phyloP scores from a whole-genome alignment of 2,888 invertebrate genomes.

The Alcis repandata region DNA sequence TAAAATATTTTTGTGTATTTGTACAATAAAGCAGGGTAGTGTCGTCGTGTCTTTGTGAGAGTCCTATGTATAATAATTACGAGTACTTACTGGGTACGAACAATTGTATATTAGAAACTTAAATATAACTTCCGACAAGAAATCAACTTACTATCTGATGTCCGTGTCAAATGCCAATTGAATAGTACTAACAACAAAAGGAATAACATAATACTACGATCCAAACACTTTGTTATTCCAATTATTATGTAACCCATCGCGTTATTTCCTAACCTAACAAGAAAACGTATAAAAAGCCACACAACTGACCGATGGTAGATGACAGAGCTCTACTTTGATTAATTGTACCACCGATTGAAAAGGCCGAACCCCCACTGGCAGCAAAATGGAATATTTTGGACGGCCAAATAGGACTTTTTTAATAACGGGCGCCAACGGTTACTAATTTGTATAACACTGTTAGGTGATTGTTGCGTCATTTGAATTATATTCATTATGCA shows the following conservation, averaged over 20 bases:
- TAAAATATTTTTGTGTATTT: too few relatives aligned
- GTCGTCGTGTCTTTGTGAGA: too few relatives aligned
- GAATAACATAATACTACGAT: neutral
- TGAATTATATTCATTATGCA: conserved; percentile 42
- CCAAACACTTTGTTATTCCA: conserved; percentile 17
- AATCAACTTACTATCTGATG: too few relatives aligned
- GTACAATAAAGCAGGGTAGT: too few relatives aligned
- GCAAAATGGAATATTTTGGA: conserved; percentile 83
- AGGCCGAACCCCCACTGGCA: conserved; percentile 82
- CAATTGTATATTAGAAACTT: too few relatives aligned
- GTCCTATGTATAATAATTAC: too few relatives aligned
- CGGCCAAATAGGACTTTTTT: conserved; percentile 75
- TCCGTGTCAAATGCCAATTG: too few relatives aligned
- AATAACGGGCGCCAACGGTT: conserved; percentile 75
- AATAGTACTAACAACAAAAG: neutral
- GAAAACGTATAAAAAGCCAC: conserved; percentile 33
- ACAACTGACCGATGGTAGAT: conserved; percentile 72
- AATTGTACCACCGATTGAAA: conserved; percentile 84
- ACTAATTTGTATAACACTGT: conserved; percentile 74
- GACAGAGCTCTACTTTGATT: conserved; percentile 85
- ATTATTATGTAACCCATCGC: conserved; percentile 21
- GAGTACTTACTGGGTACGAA: too few relatives aligned
- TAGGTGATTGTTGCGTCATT: conserved; percentile 49
- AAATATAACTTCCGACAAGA: too few relatives aligned
- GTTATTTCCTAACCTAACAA: conserved; percentile 32